A percentile compares a stretch with the other conserved stretches of the same genome.
These are phyloP conservation scores for Electrona antarctica DNA, from an alignment of 2,113 vertebrate genomes.

Conservation along the genomic window DNA sequence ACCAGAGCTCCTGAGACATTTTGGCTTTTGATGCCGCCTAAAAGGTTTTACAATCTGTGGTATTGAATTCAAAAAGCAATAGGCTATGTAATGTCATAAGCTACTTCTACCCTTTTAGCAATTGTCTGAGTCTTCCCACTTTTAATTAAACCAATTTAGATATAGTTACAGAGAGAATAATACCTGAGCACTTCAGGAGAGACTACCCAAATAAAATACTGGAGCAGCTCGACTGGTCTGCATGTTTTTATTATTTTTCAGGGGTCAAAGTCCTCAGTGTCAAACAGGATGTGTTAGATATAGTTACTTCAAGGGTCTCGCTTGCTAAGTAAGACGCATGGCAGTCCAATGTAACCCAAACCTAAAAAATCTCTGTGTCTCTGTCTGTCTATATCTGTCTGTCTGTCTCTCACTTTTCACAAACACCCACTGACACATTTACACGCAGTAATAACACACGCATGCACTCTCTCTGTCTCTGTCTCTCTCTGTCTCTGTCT, in stretches of 20 bases:
- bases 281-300: not conserved
- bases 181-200: no score
- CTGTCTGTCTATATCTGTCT: no score
- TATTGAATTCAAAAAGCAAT: slow-evolving; percentile 7
- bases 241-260: no score
- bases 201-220: no score
- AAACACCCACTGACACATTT: no score
- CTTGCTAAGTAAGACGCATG: not conserved
- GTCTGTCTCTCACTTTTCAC: no score
- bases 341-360: not conserved
- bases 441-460: no score
- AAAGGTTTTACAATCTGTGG: not conserved
- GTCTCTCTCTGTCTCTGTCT: not conserved
- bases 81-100: not conserved
- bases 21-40: not conserved
- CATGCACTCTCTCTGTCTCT: not conserved
- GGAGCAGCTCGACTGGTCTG: no score
- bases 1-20: not conserved
- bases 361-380: not conserved
- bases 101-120: not conserved
- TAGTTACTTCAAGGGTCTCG: not conserved
- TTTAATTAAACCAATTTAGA: not conserved
- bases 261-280: no score
- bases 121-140: not conserved
- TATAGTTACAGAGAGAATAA: not conserved